A percentile compares a stretch with the other conserved stretches of the same genome.
phyloP scores from a whole-genome alignment of 2,113 vertebrate genomes.

The Isichthys henryi region DNA sequence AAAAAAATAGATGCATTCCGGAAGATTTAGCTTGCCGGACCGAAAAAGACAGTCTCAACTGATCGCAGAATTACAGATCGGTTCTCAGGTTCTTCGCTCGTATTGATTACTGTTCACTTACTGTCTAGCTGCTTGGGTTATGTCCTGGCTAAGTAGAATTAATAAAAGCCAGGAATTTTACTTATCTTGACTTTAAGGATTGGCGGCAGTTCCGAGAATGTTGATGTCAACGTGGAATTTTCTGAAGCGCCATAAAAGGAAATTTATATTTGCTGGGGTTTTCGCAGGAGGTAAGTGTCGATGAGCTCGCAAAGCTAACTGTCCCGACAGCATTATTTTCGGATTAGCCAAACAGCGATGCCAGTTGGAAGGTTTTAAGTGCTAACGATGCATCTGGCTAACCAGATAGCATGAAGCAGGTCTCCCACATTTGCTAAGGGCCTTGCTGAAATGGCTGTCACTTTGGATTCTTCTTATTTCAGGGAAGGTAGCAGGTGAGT shows the following conservation, averaged over 20 bases:
- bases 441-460: neutral
- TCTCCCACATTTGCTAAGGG: neutral
- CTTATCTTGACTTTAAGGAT: neutral
- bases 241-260: slow-evolving; percentile 85
- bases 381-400: neutral
- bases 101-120: neutral
- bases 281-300: slow-evolving; percentile 71
- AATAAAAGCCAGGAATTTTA: neutral
- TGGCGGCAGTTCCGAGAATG: slow-evolving; percentile 52
- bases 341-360: neutral
- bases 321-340: neutral
- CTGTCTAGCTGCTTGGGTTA: neutral
- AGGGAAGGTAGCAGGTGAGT: neutral
- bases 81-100: neutral
- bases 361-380: neutral
- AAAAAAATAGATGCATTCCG: slow-evolving; percentile 20
- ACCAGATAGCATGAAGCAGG: neutral
- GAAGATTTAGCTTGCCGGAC: slow-evolving; percentile 50
- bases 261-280: slow-evolving; percentile 78
- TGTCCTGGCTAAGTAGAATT: neutral
- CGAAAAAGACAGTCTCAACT: neutral
- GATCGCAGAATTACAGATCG: slow-evolving; percentile 14
- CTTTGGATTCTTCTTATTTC: neutral
- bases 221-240: slow-evolving; percentile 81
- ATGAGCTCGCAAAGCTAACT: neutral